Evolutionary conservation across 2,797 vertebrate species (phyloP).

Genomic region (Typhlichthys eigenmanni): DNA sequence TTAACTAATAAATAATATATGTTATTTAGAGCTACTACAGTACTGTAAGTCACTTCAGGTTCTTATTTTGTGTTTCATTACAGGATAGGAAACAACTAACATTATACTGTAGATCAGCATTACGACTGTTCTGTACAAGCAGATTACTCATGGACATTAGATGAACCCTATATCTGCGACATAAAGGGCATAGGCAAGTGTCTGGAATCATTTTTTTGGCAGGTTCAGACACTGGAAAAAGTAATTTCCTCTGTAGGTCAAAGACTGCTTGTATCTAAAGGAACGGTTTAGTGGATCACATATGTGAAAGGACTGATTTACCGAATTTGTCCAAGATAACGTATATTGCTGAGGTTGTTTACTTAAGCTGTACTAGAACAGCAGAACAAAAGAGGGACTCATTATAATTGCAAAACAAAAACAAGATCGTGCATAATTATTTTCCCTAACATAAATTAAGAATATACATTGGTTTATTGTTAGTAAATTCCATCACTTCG

Average conservation of each 20-base stretch:
- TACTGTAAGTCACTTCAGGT: background rate
- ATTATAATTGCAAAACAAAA: background rate
- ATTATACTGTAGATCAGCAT: background rate
- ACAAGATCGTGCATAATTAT: background rate
- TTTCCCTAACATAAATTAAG: too few species aligned
- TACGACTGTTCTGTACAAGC: background rate
- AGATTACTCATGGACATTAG: slow-evolving; percentile 2
- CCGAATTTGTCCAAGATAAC: background rate
- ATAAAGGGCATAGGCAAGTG: background rate
- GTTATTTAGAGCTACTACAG: background rate
- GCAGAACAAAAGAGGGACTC: background rate
- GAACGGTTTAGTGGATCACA: slow-evolving; percentile 20
- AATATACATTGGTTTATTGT: too few species aligned
- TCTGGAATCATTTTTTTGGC: slow-evolving; percentile 29
- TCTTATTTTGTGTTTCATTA: background rate
- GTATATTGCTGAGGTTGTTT: background rate
- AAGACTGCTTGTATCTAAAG: slow-evolving; percentile 17
- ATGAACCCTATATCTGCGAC: slow-evolving; percentile 17
- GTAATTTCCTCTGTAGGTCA: slow-evolving; percentile 36
- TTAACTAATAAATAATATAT: background rate
- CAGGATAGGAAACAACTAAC: background rate
- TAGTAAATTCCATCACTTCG: too few species aligned
- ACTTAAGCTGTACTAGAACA: background rate
- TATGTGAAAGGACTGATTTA: slow-evolving; percentile 20
- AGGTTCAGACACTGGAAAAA: slow-evolving; percentile 38